Conservation (phyloP, 2,797 vertebrate genomes). For the Lemur catta region DNA sequence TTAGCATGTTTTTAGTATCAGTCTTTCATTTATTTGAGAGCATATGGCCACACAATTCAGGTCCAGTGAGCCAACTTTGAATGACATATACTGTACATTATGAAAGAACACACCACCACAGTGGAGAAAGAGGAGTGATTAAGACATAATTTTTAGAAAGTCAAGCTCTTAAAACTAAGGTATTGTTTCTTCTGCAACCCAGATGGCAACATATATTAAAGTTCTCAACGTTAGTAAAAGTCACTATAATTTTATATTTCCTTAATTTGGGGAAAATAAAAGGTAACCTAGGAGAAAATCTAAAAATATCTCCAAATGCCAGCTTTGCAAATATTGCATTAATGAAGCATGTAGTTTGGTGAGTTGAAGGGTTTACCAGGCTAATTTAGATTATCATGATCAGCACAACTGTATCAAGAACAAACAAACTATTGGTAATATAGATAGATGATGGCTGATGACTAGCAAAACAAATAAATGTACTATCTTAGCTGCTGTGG, state of each 20-base stretch:
- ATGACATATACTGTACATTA: neutral
- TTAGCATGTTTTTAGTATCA: neutral
- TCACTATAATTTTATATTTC: neutral
- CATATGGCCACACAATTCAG: neutral
- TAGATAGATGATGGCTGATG: neutral
- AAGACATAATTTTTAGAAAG: neutral
- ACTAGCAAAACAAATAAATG: neutral
- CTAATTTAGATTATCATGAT: neutral
- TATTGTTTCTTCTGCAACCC: neutral
- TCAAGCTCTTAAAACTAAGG: conserved; percentile 2
- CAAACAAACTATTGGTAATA: neutral
- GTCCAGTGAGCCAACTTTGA: neutral
- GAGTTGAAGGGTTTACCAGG: neutral
- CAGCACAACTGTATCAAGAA: neutral
- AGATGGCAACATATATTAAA: neutral
- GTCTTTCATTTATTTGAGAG: neutral
- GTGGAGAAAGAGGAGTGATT: neutral
- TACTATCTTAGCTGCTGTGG: neutral
- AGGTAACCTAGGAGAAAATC: neutral
- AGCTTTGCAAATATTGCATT: neutral
- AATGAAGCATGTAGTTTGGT: neutral
- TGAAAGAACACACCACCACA: neutral
- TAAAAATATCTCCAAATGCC: conserved; percentile 20
- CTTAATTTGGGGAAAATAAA: conserved; percentile 11
- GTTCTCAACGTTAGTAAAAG: neutral